Evolutionary conservation across 2,888 invertebrate species (phyloP).

Genomic region (Spodoptera littoralis): DNA sequence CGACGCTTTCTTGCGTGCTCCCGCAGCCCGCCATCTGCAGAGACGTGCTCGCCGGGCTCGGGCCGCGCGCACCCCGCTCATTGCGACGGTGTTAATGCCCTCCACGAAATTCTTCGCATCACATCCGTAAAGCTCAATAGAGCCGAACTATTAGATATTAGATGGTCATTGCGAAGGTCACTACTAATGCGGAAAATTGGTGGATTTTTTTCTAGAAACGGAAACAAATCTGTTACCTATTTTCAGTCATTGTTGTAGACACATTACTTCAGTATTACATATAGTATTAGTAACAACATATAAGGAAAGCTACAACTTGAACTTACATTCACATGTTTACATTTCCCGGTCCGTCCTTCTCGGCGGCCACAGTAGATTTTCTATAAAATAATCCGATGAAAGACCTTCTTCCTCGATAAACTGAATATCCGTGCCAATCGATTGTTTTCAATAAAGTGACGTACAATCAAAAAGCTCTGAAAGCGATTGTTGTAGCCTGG

Average conservation of each 20-base stretch:
- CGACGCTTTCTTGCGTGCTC: constrained; percentile 81
- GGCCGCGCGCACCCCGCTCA: constrained; percentile 61
- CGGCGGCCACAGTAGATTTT: too few species aligned
- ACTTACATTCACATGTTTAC: too few species aligned
- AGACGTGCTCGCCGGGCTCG: constrained; percentile 67
- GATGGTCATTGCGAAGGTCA: constrained; percentile 25
- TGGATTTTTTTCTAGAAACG: constrained; percentile 3
- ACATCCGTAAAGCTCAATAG: constrained; percentile 48
- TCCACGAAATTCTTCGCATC: constrained; percentile 56
- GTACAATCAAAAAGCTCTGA: constrained; percentile 39
- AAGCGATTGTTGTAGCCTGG: constrained; percentile 42
- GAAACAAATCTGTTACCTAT: neutral
- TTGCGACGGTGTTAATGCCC: constrained; percentile 73
- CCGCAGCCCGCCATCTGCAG: constrained; percentile 84
- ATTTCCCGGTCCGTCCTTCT: too few species aligned
- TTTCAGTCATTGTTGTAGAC: too few species aligned
- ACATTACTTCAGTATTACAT: too few species aligned
- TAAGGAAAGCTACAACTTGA: too few species aligned
- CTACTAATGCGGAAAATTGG: constrained; percentile 20
- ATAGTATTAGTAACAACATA: too few species aligned
- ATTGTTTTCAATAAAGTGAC: constrained; percentile 39
- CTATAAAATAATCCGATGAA: constrained; percentile 12
- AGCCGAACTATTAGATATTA: constrained; percentile 41
- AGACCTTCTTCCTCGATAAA: constrained; percentile 7
- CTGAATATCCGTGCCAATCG: constrained; percentile 35